Evolutionary conservation across 2,113 vertebrate genomes (phyloP).

Genomic region (Hippocampus guttulatus): DNA sequence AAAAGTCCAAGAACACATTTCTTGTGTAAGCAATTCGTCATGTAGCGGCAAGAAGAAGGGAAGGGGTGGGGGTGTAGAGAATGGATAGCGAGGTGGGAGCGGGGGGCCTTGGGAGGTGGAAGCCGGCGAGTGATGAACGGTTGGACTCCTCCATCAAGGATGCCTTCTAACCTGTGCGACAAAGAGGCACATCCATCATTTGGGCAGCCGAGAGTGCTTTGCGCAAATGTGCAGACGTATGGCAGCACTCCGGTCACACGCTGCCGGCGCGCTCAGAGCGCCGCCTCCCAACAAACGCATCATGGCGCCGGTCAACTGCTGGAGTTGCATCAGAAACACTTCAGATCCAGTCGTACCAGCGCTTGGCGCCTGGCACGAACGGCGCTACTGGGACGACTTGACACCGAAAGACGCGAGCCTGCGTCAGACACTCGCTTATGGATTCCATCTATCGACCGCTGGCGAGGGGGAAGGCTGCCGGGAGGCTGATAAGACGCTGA

Average conservation of each 20-base stretch:
- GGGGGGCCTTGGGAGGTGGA: slow-evolving; percentile 23
- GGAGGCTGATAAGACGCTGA: slow-evolving; percentile 53
- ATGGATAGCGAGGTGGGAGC: slow-evolving; percentile 33
- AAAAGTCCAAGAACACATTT: slow-evolving; percentile 44
- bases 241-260: slow-evolving; percentile 35
- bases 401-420: slow-evolving; percentile 49
- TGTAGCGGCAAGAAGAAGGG: slow-evolving; percentile 37
- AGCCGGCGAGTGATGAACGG: slow-evolving; percentile 60
- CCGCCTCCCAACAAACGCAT: slow-evolving; percentile 26
- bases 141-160: slow-evolving; percentile 67
- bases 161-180: slow-evolving; percentile 70
- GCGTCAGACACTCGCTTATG: slow-evolving; percentile 54
- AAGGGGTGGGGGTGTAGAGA: neutral
- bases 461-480: slow-evolving; percentile 44
- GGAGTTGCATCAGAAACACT: neutral
- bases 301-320: slow-evolving; percentile 6
- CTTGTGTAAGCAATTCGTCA: slow-evolving; percentile 59
- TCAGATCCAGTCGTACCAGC: slow-evolving; percentile 27
- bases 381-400: slow-evolving; percentile 33
- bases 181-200: slow-evolving; percentile 65
- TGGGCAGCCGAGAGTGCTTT: slow-evolving; percentile 31
- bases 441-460: slow-evolving; percentile 61
- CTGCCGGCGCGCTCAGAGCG: slow-evolving; percentile 22
- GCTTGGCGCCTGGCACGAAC: slow-evolving; percentile 45
- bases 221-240: slow-evolving; percentile 40